Conservation (phyloP, 2,797 vertebrate species). For the Allobates femoralis region DNA sequence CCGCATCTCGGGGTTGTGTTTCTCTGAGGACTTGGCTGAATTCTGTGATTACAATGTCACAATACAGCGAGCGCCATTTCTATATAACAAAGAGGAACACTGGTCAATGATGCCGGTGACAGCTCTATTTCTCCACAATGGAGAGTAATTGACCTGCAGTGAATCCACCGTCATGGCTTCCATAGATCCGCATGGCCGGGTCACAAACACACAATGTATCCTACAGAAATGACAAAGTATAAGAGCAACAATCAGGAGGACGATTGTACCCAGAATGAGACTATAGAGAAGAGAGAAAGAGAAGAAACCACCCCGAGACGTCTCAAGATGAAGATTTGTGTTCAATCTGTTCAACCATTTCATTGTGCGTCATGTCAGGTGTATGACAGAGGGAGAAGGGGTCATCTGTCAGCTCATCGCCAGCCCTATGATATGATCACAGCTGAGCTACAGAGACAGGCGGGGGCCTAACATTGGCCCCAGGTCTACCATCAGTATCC, state of each 20-base stretch:
- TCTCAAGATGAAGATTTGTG: background rate
- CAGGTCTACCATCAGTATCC: no score
- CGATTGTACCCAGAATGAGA: background rate
- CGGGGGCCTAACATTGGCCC: no score
- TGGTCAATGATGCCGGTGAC: constrained; percentile 10
- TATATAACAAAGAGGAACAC: background rate
- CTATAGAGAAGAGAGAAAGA: background rate
- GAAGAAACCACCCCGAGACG: background rate
- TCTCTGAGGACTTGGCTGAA: background rate
- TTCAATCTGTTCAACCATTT: background rate
- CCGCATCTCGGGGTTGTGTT: background rate
- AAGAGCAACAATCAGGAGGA: background rate
- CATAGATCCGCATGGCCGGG: background rate
- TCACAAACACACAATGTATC: background rate
- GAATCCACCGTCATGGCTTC: background rate
- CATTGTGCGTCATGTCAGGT: no score
- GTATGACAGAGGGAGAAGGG: no score
- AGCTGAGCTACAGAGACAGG: no score
- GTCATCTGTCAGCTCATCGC: no score
- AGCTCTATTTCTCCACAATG: background rate
- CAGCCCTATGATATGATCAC: no score
- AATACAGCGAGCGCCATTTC: background rate
- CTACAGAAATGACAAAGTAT: background rate
- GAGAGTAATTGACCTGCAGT: background rate
- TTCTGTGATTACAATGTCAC: background rate